Base-by-base conservation (phyloP, 2,113 vertebrate species). In the Lichenostomus cassidix region DNA sequence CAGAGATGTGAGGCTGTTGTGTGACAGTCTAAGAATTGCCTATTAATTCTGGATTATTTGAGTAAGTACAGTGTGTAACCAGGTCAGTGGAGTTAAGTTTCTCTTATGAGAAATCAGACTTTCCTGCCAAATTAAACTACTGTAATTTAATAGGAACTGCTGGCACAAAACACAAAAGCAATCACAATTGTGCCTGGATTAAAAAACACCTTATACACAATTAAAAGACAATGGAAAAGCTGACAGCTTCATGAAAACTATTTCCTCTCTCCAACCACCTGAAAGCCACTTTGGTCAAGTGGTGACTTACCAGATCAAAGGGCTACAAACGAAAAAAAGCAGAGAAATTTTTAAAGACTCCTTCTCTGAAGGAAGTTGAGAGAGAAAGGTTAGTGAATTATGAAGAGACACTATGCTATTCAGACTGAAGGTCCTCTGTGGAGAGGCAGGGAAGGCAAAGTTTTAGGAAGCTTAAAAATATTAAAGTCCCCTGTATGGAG, bases 191-290 rank as follows among this genome's bases (percentile, higher is more conserved):
- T 70, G 52, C 35, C 58, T 83, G 46, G 59, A 83, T 85, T 82
- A 46, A 90, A 74, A 79, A 88, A 4, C 44, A 91, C 42, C 20
- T 53, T 65, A 64, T 44, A 83, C 28, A 62, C 22, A 53, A 50
- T 83, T 75, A 39, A 93, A 79, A 95, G 49, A 95, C 92, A 94
- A 91, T 68, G 31, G 68, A 75, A 95, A 78, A 64, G 29, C 71
- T 68, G 83, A 62, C 28, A 44, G 27, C 76, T 94, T 77, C 0
- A 0, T 80, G 35, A 88, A 94, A 80, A 12, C 12, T 81, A 17
- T 73, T 92, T 96, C 90, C 92, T 80, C 31, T 63, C 29, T 46
- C 68, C 25, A 50, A 2, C 4, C 33, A 59, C 28, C 24, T 56
- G 37, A 71, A 81, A 93, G n/a, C 9, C 37, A 39, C 31, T 82